phyloP scores from a whole-genome alignment of 2,797 vertebrate species.

The Pseudomugil gertrudae region DNA sequence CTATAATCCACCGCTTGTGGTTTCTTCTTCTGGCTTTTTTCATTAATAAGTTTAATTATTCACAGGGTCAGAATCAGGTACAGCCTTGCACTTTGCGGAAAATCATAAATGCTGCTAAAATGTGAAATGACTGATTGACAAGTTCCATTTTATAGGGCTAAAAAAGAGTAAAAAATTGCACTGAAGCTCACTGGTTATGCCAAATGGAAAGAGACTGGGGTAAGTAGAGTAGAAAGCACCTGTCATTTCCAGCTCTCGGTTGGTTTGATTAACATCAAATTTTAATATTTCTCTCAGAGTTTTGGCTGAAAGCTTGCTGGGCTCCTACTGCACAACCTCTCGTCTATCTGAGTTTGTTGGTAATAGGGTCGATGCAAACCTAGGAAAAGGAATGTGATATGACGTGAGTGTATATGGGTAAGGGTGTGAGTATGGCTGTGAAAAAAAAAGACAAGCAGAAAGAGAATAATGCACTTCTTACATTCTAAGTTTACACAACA shows the following conservation, averaged over 20 bases:
- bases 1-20: slow-evolving; percentile 51
- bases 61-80: slow-evolving; percentile 49
- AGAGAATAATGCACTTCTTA: not conserved
- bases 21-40: slow-evolving; percentile 39
- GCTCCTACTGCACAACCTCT: slow-evolving; percentile 60
- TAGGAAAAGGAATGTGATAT: slow-evolving; percentile 38
- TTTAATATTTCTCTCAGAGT: slow-evolving; percentile 96
- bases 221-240: slow-evolving; percentile 99
- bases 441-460: slow-evolving; percentile 23
- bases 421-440: slow-evolving; percentile 2
- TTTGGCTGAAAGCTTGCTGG: slow-evolving; percentile 84
- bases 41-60: slow-evolving; percentile 68
- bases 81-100: slow-evolving; percentile 59
- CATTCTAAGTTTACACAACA: slow-evolving; percentile 35
- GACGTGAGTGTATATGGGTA: slow-evolving; percentile 19
- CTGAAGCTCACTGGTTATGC: slow-evolving; percentile 82
- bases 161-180: slow-evolving; percentile 67
- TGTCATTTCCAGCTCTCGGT: slow-evolving; percentile 94
- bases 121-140: slow-evolving; percentile 68
- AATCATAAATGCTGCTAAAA: slow-evolving; percentile 70
- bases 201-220: slow-evolving; percentile 95
- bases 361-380: slow-evolving; percentile 48
- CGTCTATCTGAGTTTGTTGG: slow-evolving; percentile 45
- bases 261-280: slow-evolving; percentile 99
- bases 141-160: slow-evolving; percentile 66